A percentile compares a stretch with the other conserved stretches of the same genome.
Evolutionary conservation across 2,888 invertebrate genomes (phyloP).

Genomic region (Craniophora ligustri): DNA sequence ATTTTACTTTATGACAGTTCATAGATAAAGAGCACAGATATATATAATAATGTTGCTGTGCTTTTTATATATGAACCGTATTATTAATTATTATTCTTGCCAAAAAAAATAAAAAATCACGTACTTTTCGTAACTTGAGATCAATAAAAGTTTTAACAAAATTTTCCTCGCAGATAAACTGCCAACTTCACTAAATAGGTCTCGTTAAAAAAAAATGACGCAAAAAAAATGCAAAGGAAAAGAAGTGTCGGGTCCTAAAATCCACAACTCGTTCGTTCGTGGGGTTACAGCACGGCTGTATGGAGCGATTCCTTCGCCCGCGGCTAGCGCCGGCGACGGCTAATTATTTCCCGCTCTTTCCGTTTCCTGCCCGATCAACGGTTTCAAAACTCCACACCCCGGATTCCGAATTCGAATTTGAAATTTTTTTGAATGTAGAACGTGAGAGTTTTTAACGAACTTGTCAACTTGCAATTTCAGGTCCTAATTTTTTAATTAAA

Average conservation of each 20-base stretch:
- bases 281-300: constrained; percentile 65
- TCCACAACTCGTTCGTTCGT: constrained; percentile 59
- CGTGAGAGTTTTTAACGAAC: constrained; percentile 51
- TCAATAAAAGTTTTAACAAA: constrained; percentile 28
- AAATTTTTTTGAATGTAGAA: constrained; percentile 48
- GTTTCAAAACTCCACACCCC: constrained; percentile 53
- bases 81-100: no score
- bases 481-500: not conserved
- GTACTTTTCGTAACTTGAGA: no score
- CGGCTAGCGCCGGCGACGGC: constrained; percentile 68
- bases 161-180: constrained; percentile 5
- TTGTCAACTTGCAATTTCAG: not conserved
- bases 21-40: no score
- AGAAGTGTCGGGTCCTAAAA: constrained; percentile 57
- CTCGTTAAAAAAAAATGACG: constrained; percentile 48
- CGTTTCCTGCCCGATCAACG: constrained; percentile 70
- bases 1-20: no score
- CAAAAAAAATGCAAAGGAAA: constrained; percentile 36
- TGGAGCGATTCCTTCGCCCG: constrained; percentile 72
- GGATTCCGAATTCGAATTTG: constrained; percentile 58
- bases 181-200: constrained; percentile 13
- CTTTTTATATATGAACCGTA: no score
- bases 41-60: no score
- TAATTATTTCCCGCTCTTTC: constrained; percentile 86
- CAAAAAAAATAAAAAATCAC: no score